Conservation (phyloP, 2,888 invertebrate species). For the Eupithecia dodoneata region DNA sequence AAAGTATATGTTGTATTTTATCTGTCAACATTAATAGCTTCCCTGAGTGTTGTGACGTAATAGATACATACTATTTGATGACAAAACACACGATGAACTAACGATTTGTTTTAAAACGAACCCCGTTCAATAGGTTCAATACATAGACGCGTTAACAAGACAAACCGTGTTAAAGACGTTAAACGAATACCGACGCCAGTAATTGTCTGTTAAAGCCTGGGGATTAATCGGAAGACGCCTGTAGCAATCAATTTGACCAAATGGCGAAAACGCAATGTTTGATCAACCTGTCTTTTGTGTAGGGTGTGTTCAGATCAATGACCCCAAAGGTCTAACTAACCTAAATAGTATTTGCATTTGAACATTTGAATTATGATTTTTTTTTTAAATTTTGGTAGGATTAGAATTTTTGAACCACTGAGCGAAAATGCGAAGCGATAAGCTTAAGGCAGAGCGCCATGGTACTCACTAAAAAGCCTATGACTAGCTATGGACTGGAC, state of each 20-base stretch:
- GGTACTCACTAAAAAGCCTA: background rate
- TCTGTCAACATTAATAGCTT: background rate
- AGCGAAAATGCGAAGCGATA: too few species aligned
- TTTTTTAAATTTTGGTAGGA: background rate
- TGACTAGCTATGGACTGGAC: background rate
- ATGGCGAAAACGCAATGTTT: constrained; percentile 34
- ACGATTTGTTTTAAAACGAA: constrained; percentile 13
- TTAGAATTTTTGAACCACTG: background rate
- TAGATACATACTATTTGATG: background rate
- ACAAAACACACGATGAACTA: background rate
- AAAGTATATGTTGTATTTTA: background rate
- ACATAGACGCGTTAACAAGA: constrained; percentile 35
- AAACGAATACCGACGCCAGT: constrained; percentile 61
- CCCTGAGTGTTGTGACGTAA: background rate
- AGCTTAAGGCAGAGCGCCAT: background rate
- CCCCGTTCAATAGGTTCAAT: background rate
- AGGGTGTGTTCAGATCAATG: constrained; percentile 6
- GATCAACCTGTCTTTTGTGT: constrained; percentile 16
- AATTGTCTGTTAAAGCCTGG: constrained; percentile 63
- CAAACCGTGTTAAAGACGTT: constrained; percentile 55
- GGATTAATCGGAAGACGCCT: constrained; percentile 71
- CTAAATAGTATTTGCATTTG: background rate
- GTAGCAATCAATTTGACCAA: constrained; percentile 43
- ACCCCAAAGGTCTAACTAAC: background rate
- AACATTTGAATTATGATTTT: too few species aligned